Evolutionary conservation across 2,888 invertebrate genomes (phyloP), one percentile per base, ranked within the genome.

Genomic region (Pollenia amentaria): DNA sequence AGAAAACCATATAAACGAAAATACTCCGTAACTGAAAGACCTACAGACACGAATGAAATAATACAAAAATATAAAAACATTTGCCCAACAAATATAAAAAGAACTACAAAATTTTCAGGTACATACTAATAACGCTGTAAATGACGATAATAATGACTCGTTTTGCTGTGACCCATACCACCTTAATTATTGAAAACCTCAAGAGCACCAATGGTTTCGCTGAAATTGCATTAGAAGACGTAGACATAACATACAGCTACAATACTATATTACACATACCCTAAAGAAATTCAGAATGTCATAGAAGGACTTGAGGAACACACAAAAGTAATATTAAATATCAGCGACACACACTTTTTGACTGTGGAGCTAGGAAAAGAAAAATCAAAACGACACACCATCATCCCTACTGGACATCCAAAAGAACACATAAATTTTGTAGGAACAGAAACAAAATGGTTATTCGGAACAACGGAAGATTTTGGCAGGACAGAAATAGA

Each of bases 401-500:
- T 77, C 16, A 64, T 40, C 14, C 48, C 48, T 51, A 65, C 72
- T 46, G 53, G 79, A 53, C 70, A 83, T 14, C 84, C 67, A 64
- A 73, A 80, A 83, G 87, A 83, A 44, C 77, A 88, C 51, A 42
- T 86, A 18, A 82, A 86, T 40, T 48, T 87, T 38, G 40, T 76
- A 42, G 87, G 85, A 42, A 57, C 18, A 10, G 65, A 76, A 46
- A 38, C 84, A 38, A 82, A 86, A 48, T 88, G 82, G 64, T 48
- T 88, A 48, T 85, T 60, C 48, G 85, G 82, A 51, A 87, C 83
- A 42, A 83, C 83, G 84, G 87, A 88, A 72, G 79, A 88, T 44
- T 64, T 70, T 12, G 82, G 84, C 57, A 84, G 84, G 79, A 38
- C 18, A 60, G 84, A 87, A 60, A 85, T 82, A 18, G 82, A 87